Conservation (phyloP, 1,140 invertebrate genomes). For the Trissolcus basalis region DNA sequence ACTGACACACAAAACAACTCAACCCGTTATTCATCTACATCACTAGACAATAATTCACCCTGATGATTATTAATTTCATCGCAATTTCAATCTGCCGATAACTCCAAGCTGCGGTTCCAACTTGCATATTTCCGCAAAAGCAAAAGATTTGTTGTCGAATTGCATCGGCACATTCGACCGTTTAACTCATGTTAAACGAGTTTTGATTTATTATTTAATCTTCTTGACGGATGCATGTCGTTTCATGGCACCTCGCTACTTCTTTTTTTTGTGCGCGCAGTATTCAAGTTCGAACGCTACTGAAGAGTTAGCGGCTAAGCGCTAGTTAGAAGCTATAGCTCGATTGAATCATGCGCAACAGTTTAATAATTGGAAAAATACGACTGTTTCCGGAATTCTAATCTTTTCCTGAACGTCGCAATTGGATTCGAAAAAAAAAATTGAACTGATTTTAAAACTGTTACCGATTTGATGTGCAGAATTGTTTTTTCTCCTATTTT, state of each 20-base stretch:
- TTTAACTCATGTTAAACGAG: background rate
- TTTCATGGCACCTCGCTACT: constrained; percentile 9
- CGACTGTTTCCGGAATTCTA: too few relatives aligned
- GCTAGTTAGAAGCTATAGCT: constrained; percentile 38
- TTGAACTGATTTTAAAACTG: too few relatives aligned
- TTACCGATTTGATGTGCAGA: too few relatives aligned
- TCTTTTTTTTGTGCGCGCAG: constrained; percentile 13
- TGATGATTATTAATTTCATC: too few relatives aligned
- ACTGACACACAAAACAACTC: background rate
- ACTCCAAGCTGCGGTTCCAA: too few relatives aligned
- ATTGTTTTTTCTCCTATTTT: too few relatives aligned
- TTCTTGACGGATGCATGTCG: background rate
- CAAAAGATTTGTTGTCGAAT: too few relatives aligned
- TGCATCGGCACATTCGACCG: too few relatives aligned
- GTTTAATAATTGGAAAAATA: constrained; percentile 14
- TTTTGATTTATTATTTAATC: constrained; percentile 3
- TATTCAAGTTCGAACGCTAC: constrained; percentile 29
- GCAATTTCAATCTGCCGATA: too few relatives aligned
- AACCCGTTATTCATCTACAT: constrained; percentile 8
- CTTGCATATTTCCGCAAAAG: too few relatives aligned
- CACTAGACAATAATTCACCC: background rate
- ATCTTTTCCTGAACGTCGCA: too few relatives aligned
- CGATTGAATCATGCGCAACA: constrained; percentile 48
- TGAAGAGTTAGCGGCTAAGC: constrained; percentile 27
- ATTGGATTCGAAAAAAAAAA: too few relatives aligned